These are phyloP conservation scores for Conops quadrifasciatus DNA, from an alignment of 2,888 invertebrate genomes.

Conservation along the genomic window DNA sequence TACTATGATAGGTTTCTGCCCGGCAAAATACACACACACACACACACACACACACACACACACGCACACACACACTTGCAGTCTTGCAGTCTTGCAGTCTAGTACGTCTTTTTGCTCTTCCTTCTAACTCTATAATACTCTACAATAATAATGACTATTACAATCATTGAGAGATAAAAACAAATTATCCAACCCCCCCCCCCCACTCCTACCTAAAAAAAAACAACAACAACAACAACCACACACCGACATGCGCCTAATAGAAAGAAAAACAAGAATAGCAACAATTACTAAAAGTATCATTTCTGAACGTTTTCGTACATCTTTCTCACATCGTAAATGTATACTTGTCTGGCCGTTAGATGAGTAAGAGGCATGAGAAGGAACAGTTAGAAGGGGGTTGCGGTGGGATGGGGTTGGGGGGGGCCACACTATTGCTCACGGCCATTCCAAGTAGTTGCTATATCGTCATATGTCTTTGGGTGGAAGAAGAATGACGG, in stretches of 20 bases:
- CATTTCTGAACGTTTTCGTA: slow-evolving; percentile 57
- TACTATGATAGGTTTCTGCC: too few relatives aligned
- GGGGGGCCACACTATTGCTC: background rate
- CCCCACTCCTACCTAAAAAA: slow-evolving; percentile 15
- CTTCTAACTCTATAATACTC: too few relatives aligned
- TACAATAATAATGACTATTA: background rate
- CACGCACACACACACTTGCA: too few relatives aligned
- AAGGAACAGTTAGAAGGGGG: background rate
- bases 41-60: too few relatives aligned
- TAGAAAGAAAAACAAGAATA: slow-evolving; percentile 33
- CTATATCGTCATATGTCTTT: background rate
- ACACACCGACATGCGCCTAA: background rate
- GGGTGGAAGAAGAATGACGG: background rate
- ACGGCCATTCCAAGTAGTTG: too few relatives aligned
- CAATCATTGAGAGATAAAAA: background rate
- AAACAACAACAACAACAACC: slow-evolving; percentile 23
- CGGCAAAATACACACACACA: too few relatives aligned
- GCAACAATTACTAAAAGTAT: slow-evolving; percentile 48
- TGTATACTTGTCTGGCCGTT: slow-evolving; percentile 54
- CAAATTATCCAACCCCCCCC: background rate
- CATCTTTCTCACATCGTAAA: slow-evolving; percentile 62
- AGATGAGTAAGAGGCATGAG: background rate
- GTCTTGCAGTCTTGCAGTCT: too few relatives aligned
- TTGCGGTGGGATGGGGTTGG: background rate
- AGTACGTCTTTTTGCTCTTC: too few relatives aligned